Percentiles rank a stretch among this genome's conserved stretches.
phyloP scores from a whole-genome alignment of 2,113 vertebrate genomes.

The Tamias sibiricus region DNA sequence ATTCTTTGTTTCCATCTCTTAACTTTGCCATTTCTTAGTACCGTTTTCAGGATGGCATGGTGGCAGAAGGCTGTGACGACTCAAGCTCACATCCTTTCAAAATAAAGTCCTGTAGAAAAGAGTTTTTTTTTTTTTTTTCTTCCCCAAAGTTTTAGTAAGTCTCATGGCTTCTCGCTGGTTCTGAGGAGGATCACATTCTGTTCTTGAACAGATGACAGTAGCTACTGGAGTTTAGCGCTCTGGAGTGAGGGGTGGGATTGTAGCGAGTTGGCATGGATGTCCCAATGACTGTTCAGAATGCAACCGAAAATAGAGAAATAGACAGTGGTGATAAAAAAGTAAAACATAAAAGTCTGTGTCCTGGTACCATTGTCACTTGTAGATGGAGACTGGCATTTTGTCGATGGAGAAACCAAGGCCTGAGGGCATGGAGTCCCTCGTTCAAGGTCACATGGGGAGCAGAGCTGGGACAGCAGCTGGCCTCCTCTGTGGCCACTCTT shows the following conservation, averaged over 20 bases:
- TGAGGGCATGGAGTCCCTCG: neutral
- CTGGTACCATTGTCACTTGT: neutral
- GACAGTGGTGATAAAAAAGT: neutral
- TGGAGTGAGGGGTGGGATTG: neutral
- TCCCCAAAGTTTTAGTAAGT: neutral
- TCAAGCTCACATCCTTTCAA: neutral
- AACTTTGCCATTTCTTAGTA: neutral
- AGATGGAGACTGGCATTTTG: neutral
- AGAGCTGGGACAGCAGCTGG: fast-evolving
- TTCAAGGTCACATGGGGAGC: neutral
- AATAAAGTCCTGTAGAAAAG: neutral
- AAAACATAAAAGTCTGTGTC: neutral
- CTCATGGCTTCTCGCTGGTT: neutral
- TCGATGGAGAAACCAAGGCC: neutral
- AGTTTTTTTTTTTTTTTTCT: neutral
- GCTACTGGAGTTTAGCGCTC: no score
- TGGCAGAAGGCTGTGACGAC: neutral
- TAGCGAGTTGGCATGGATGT: neutral
- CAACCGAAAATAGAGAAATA: neutral
- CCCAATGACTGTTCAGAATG: fast-evolving
- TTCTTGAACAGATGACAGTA: neutral
- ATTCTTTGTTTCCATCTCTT: neutral
- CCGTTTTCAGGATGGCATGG: neutral
- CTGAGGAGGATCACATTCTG: neutral
- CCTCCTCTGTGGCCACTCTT: neutral